These are phyloP conservation scores for Rhincodon typus DNA, from an alignment of 2,797 vertebrate species.

Conservation along the genomic window DNA sequence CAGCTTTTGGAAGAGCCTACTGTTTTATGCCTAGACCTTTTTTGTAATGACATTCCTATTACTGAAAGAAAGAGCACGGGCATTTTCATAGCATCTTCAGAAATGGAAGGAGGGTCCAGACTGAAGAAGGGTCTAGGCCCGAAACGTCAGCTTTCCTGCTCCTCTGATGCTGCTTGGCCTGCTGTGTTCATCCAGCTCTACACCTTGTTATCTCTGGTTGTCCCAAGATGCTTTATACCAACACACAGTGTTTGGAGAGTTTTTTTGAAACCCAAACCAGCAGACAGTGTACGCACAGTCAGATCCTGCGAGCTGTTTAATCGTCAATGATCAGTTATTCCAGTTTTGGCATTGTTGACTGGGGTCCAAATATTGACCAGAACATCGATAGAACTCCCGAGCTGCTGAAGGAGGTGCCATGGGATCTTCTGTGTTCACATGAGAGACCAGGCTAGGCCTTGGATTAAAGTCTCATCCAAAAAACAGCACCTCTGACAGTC, in stretches of 20 bases:
- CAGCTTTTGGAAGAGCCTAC: not conserved
- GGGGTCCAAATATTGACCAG: not conserved
- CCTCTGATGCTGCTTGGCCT: no score
- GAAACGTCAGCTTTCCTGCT: no score
- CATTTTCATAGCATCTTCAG: not conserved
- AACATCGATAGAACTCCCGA: not conserved
- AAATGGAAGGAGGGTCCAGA: no score
- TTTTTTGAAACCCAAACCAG: not conserved
- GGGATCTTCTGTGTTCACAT: not conserved
- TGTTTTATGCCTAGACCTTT: not conserved
- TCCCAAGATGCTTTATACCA: not conserved
- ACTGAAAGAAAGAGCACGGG: not conserved
- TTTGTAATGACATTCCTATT: not conserved
- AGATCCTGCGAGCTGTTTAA: not conserved
- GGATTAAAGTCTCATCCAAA: not conserved
- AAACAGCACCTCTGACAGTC: not conserved
- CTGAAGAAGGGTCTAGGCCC: no score
- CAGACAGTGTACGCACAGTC: not conserved
- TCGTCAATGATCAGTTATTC: not conserved
- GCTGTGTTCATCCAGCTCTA: no score
- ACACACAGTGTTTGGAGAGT: not conserved
- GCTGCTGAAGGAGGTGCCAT: not conserved
- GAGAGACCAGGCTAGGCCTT: not conserved
- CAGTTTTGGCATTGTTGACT: not conserved
- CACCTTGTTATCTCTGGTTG: not conserved